phyloP scores from a whole-genome alignment of 1,140 invertebrate species.

The Drosophila pandora region DNA sequence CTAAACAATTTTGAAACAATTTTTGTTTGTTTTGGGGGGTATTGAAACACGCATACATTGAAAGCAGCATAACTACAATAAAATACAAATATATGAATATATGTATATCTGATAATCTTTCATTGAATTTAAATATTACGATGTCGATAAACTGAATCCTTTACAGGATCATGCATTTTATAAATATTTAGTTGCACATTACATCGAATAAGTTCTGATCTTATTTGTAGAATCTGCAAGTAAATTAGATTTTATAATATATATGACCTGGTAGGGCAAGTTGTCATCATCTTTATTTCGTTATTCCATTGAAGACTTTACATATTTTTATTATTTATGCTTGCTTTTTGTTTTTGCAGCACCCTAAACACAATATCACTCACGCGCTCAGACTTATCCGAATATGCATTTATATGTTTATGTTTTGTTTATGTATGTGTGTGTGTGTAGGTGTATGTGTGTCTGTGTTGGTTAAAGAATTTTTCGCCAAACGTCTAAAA shows the following conservation, averaged over 20 bases:
- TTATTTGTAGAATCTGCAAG: no score
- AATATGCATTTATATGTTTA: slow-evolving; percentile 70
- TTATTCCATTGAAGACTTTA: slow-evolving; percentile 14
- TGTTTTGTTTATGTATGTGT: slow-evolving; percentile 28
- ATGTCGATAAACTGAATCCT: no score
- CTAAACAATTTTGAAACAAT: slow-evolving; percentile 59
- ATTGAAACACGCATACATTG: slow-evolving; percentile 52
- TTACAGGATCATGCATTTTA: no score
- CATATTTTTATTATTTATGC: slow-evolving; percentile 41
- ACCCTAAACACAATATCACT: slow-evolving; percentile 84
- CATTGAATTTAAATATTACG: slow-evolving; percentile 9
- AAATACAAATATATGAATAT: slow-evolving; percentile 53
- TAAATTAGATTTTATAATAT: not conserved
- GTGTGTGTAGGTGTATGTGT: slow-evolving; percentile 23
- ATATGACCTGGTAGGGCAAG: no score
- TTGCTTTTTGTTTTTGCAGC: slow-evolving; percentile 61
- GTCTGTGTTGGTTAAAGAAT: slow-evolving; percentile 18
- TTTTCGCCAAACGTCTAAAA: slow-evolving; percentile 19
- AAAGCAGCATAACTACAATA: slow-evolving; percentile 49
- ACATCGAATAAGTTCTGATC: no score
- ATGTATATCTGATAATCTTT: slow-evolving; percentile 18
- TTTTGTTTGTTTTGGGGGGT: slow-evolving; percentile 41
- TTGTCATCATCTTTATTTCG: not conserved
- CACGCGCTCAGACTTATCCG: slow-evolving; percentile 83
- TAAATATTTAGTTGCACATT: no score